Conservation (phyloP, 2,113 vertebrate genomes). For the Podarcis raffonei region DNA sequence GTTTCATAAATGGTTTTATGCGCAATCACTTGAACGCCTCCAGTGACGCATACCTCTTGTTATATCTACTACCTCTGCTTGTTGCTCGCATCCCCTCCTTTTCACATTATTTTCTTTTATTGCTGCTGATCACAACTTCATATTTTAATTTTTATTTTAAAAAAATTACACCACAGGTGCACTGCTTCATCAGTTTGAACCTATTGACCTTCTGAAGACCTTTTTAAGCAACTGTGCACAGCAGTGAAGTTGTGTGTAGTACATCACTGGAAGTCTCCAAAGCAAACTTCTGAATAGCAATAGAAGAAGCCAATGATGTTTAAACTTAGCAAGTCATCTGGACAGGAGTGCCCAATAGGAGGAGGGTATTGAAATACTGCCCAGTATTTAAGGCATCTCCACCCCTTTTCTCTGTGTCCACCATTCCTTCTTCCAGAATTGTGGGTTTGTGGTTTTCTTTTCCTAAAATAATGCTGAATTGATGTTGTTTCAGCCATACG, state of each 20-base stretch:
- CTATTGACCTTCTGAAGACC: background rate
- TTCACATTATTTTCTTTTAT: background rate
- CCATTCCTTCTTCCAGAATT: background rate
- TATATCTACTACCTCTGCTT: background rate
- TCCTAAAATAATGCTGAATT: no score
- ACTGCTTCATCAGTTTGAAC: background rate
- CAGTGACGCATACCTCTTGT: background rate
- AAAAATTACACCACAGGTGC: background rate
- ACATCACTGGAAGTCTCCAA: background rate
- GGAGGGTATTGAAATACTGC: no score
- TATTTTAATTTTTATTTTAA: background rate
- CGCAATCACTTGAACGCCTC: conserved; percentile 2
- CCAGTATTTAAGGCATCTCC: no score
- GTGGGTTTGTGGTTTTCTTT: no score
- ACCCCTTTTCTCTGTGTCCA: background rate
- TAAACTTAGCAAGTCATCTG: no score
- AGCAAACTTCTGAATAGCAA: background rate
- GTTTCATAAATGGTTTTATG: conserved; percentile 25
- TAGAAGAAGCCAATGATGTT: no score
- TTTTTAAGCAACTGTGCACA: background rate
- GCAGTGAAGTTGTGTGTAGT: background rate
- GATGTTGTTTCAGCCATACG: no score
- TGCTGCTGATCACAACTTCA: background rate
- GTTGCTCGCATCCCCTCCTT: background rate
- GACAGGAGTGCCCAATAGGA: no score